Conservation (phyloP, 2,797 vertebrate species). For the Pseudochirops corinnae region DNA sequence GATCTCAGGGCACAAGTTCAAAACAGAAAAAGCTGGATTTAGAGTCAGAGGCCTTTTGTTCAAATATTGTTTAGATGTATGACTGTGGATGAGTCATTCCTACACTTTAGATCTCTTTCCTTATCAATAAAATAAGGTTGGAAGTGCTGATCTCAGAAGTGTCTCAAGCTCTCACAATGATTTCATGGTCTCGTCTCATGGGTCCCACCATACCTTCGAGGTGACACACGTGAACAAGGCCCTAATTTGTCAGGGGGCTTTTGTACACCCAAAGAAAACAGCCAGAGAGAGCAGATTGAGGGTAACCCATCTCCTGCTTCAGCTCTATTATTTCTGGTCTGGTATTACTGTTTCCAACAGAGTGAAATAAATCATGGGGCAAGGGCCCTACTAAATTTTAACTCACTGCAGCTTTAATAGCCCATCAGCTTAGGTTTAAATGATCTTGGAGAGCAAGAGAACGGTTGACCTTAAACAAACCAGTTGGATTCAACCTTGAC, state of each 20-base stretch:
- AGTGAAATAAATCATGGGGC: constrained; percentile 62
- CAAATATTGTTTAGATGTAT: no score
- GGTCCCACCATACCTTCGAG: neutral
- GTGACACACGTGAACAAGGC: constrained; percentile 5
- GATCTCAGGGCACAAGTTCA: neutral
- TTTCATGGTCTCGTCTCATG: neutral
- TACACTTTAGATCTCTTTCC: no score
- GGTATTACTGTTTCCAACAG: constrained; percentile 22
- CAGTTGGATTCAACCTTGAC: constrained; percentile 76
- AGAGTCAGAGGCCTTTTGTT: neutral
- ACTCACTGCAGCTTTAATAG: constrained; percentile 58
- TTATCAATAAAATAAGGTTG: neutral
- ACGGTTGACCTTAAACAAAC: constrained; percentile 76
- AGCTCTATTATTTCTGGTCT: constrained; percentile 5
- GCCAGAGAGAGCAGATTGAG: neutral
- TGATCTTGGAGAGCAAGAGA: constrained; percentile 69
- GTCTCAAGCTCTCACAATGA: neutral
- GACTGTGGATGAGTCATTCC: no score
- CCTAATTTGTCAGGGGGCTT: constrained; percentile 40
- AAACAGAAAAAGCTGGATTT: neutral
- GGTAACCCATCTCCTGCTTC: constrained; percentile 34
- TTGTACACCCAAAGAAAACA: constrained; percentile 22
- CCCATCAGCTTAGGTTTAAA: constrained; percentile 71
- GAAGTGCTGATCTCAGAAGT: no score
- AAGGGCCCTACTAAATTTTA: constrained; percentile 63